Evolutionary conservation across 2,888 invertebrate genomes (phyloP), one percentile per base, ranked within the genome.

Genomic region (Caenorhabditis angaria): DNA sequence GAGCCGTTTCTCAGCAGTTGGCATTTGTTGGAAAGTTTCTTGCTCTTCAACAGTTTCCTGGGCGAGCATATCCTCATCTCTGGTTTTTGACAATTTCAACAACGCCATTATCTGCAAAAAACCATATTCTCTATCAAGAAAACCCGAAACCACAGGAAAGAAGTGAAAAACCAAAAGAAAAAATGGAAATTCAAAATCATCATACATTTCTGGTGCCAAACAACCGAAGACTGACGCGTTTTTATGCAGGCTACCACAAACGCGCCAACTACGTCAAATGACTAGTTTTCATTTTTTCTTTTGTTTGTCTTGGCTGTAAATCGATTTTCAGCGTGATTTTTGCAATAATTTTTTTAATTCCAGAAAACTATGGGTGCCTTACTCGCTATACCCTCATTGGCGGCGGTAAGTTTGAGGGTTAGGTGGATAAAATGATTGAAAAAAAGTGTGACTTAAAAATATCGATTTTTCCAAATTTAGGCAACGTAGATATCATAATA

Each of bases 361-460:
- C 29, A 29, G 20, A 32, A 32, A 56, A 32, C 55, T 18, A 41
- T 41, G 41, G 41, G 41, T 5, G 41, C 41, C 41, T 57, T 84
- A 10, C 70, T 84, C 29, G 83, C 83, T 8, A 14, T 28, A 32
- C 55, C 55, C n/a, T 82, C 82, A 57, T 41, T 41, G 18, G 41
- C 41, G 10, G 18, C 18, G 41, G 82, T 82, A 65, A 48, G 74
- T 64, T n/a, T n/a, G 20, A 14, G 10, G 51, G 54, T 28, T 24
- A 10, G 4, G 24, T 5, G 24, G 5, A 24, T 24, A n/a, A n/a
- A n/a, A n/a, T n/a, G n/a, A n/a, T 51, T 24, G 6, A 24, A 22
- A 24, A 24, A 20, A 51, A 51, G 2, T 18, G n/a, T 24, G 6
- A 5, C 32, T 32, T 41, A 18, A 41, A 41, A 14, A 41, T 41